Evolutionary conservation across 2,888 invertebrate species (phyloP), one percentile per base, ranked within the genome.

Genomic region (Parascotia fuliginaria): DNA sequence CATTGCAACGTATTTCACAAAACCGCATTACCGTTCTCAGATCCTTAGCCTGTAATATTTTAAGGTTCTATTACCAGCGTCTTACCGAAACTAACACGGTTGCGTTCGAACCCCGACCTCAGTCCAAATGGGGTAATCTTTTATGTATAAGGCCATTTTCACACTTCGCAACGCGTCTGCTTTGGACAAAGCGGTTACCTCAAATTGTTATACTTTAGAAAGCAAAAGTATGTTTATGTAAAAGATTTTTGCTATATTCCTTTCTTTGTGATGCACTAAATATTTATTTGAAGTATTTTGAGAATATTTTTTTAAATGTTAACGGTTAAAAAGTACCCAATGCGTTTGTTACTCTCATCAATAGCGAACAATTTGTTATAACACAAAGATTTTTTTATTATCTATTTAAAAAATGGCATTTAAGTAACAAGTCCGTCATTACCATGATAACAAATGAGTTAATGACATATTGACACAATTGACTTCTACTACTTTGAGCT

Each of bases 91-190:
- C 49, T 34, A 40, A 39, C 28, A 49, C 33, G 11, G 29, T 29
- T 42, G 33, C 58, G 51, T 49, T 66, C 59, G 54, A 51, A 55
- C 41, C 34, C 42, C 53, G 42, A 52, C 55, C 58, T 53, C 52
- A 43, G 59, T 62, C 54, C 55, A 56, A 67, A 69, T 65, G 47
- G 60, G 28, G 32, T 41, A 39, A 69, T 69, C 62, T 69, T 69
- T 69, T 70, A 70, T 69, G 70, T 70, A 69, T 70, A 59, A 69
- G 65, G 56, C 59, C 47, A 69, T 69, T 69, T 57, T 34, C 57
- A 54, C 54, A 50, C 58, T 49, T 36, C 60, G 42, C 48, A 54
- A 37, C 41, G 39, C 53, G 46, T 33, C 43, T 43, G 33, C 32
- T 33, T 28, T 34, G 57, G 48, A 63, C 57, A 66, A 63, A 63